Evolutionary conservation across 1,140 invertebrate genomes (phyloP).

Genomic region (Drosophila pruinosa): DNA sequence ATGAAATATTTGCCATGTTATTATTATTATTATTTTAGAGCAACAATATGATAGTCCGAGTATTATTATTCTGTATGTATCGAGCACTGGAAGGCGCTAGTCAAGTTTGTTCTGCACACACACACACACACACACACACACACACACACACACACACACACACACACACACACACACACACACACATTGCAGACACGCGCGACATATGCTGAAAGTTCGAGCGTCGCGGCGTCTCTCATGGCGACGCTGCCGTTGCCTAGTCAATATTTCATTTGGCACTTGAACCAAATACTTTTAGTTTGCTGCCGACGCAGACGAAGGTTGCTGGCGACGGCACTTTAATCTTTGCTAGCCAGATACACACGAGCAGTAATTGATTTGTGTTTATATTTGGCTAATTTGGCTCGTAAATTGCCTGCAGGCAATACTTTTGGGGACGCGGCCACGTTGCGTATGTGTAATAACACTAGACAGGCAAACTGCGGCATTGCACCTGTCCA

Average conservation of each 20-base stretch:
- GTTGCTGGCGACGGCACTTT: slow-evolving; percentile 33
- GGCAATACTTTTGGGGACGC: neutral
- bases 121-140: neutral
- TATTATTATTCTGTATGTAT: neutral
- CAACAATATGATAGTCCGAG: slow-evolving; percentile 59
- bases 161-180: slow-evolving; percentile 1
- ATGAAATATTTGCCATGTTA: slow-evolving; percentile 60
- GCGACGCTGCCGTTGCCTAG: slow-evolving; percentile 55
- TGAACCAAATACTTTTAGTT: slow-evolving; percentile 80
- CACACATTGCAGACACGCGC: slow-evolving; percentile 45
- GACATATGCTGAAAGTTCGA: slow-evolving; percentile 61
- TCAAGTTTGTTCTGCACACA: neutral
- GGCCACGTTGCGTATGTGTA: slow-evolving; percentile 35
- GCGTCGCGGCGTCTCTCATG: slow-evolving; percentile 39
- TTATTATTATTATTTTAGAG: slow-evolving; percentile 65
- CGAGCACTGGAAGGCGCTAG: slow-evolving; percentile 3
- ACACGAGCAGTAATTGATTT: slow-evolving; percentile 34
- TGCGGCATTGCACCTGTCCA: no score
- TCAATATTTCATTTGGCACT: slow-evolving; percentile 81
- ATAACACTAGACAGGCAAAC: slow-evolving; percentile 15
- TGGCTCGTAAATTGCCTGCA: slow-evolving; percentile 29
- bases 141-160: slow-evolving; percentile 4
- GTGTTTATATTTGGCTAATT: slow-evolving; percentile 41
- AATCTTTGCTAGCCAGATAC: slow-evolving; percentile 18
- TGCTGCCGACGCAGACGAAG: slow-evolving; percentile 47